Conservation (phyloP, 2,113 vertebrate species). For the Aptenodytes forsteri region DNA sequence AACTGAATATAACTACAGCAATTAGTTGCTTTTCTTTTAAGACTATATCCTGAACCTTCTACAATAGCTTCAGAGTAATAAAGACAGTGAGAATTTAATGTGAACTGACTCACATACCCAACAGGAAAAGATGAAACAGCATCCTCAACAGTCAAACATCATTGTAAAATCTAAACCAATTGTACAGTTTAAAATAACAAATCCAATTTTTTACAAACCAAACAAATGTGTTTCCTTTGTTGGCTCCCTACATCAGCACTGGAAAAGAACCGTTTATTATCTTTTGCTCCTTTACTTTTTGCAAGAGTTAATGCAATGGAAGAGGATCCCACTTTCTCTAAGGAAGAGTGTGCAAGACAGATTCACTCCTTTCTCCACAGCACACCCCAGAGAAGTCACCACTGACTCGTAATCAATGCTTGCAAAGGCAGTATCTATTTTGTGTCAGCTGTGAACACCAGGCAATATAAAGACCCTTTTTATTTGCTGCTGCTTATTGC, state of each 20-base stretch:
- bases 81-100: background rate
- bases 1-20: background rate
- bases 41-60: background rate
- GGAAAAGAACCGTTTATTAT: background rate
- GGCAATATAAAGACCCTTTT: conserved; percentile 8
- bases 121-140: background rate
- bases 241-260: background rate
- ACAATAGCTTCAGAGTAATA: background rate
- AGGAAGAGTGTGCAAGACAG: background rate
- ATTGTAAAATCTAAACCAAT: background rate
- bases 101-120: background rate
- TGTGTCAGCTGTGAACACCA: background rate
- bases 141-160: background rate
- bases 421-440: background rate
- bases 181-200: background rate
- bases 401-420: background rate
- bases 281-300: background rate
- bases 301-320: background rate
- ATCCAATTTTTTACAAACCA: background rate
- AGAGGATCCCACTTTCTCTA: background rate
- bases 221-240: background rate
- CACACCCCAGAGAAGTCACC: background rate
- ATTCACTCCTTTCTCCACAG: background rate
- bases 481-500: background rate
- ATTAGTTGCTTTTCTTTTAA: background rate